Evolutionary conservation across 2,113 vertebrate genomes (phyloP).

Genomic region (Indri indri): DNA sequence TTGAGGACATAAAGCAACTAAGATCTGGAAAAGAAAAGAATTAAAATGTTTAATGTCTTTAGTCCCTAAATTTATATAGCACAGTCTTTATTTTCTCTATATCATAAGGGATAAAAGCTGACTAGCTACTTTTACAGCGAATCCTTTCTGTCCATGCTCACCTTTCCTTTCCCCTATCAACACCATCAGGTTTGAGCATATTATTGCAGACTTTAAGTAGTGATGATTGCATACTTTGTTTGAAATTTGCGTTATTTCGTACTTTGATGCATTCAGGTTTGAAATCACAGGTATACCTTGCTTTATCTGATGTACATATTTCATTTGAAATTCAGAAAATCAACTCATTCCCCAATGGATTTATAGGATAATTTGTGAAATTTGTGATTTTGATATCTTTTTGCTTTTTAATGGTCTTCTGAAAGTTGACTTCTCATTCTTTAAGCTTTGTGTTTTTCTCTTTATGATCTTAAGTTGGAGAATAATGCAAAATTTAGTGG

Average conservation of each 20-base stretch:
- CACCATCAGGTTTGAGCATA: not conserved
- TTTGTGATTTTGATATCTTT: conserved; percentile 1
- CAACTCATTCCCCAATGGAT: not conserved
- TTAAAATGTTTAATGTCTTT: conserved; percentile 10
- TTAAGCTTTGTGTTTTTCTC: conserved; percentile 26
- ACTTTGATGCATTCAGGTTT: not conserved
- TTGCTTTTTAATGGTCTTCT: not conserved
- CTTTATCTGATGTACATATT: not conserved
- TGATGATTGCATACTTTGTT: not conserved
- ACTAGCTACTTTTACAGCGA: not conserved
- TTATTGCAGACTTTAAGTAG: not conserved
- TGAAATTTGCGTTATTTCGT: conserved; percentile 35
- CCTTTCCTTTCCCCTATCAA: not conserved
- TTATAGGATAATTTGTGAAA: conserved; percentile 2
- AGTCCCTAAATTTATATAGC: not conserved
- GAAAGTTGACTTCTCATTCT: not conserved
- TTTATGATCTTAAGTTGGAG: not conserved
- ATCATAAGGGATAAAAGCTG: not conserved
- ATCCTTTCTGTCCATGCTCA: not conserved
- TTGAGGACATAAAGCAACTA: not conserved
- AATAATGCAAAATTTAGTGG: not conserved
- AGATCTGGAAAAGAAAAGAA: conserved; percentile 4
- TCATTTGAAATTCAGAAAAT: conserved; percentile 43
- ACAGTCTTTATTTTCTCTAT: conserved; percentile 6
- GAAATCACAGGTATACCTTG: not conserved